phyloP scores from a whole-genome alignment of 2,888 invertebrate genomes.

The Machimus atricapillus region DNA sequence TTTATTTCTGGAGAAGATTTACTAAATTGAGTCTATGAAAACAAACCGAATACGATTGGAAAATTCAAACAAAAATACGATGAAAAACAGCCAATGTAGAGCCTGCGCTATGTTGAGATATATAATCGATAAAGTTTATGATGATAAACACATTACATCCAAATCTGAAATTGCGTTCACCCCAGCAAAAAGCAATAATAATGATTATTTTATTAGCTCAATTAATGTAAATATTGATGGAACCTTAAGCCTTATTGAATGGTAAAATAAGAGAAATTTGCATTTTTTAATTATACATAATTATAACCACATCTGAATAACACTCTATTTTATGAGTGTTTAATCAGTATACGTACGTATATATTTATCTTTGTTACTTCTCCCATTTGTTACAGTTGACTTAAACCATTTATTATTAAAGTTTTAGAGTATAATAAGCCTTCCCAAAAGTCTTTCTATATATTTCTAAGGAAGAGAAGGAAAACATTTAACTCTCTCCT shows the following conservation, averaged over 20 bases:
- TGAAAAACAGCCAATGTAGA: not conserved
- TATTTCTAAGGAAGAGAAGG: not conserved
- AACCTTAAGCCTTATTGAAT: not conserved
- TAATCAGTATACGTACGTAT: not conserved
- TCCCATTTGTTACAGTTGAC: not conserved
- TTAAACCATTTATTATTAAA: not conserved
- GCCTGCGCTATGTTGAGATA: not conserved
- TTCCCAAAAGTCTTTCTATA: not conserved
- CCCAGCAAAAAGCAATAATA: not conserved
- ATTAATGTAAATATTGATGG: not conserved
- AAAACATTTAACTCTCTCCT: not conserved
- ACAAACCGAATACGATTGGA: not conserved
- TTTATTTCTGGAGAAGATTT: no score
- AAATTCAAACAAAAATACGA: not conserved
- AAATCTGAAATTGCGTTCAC: not conserved
- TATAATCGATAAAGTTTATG: not conserved
- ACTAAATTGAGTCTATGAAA: no score
- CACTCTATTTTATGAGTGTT: not conserved
- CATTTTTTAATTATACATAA: not conserved
- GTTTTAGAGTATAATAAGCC: not conserved
- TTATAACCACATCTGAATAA: not conserved
- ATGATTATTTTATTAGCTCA: not conserved
- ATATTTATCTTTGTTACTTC: not conserved
- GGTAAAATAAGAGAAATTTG: not conserved
- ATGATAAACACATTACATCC: not conserved